Conservation (phyloP, 2,797 vertebrate genomes). For the Sciurus vulgaris region DNA sequence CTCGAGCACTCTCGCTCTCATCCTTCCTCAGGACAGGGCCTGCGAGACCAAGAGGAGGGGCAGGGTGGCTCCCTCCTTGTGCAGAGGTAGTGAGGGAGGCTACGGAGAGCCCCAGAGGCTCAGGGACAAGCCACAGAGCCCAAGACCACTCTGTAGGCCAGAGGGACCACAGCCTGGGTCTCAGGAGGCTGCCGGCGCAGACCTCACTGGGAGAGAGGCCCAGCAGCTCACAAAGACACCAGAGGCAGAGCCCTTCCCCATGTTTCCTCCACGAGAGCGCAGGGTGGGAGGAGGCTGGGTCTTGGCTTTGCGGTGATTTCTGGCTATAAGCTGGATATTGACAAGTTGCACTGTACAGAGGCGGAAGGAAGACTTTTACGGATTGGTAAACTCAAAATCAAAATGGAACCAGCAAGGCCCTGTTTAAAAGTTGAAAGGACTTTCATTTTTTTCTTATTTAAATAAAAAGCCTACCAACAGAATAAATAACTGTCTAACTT, state of each 20-base stretch:
- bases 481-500: neutral
- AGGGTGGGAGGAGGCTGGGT: rapidly evolving
- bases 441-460: conserved; percentile 23
- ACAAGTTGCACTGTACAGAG: neutral
- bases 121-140: neutral
- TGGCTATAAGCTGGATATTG: neutral
- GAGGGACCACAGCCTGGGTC: neutral
- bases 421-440: conserved; percentile 32
- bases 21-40: neutral
- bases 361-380: neutral
- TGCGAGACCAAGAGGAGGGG: neutral
- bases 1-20: neutral
- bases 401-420: neutral
- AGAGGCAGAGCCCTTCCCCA: neutral
- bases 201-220: neutral
- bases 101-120: neutral
- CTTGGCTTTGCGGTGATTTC: neutral
- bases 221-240: neutral
- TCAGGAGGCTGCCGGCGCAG: neutral
- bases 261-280: too few relatives aligned
- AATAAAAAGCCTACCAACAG: neutral
- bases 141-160: neutral
- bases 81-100: neutral
- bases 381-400: neutral
- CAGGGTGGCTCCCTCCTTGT: neutral